These are phyloP conservation scores for Sogatella furcifera DNA, from an alignment of 1,140 invertebrate species.

Conservation along the genomic window DNA sequence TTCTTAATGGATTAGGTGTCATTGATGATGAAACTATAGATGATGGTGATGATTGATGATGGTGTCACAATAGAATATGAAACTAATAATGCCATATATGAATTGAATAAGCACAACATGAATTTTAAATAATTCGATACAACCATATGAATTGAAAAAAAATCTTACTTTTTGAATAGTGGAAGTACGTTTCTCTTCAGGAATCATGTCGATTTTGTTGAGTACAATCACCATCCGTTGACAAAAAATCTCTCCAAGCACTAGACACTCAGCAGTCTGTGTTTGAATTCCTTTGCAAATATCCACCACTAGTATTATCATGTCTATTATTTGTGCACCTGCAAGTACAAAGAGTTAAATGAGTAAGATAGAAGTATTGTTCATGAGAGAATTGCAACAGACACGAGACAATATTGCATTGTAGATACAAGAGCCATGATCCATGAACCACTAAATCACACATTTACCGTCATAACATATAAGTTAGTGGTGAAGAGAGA, in stretches of 20 bases:
- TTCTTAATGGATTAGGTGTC: too few species aligned
- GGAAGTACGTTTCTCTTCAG: slow-evolving; percentile 35
- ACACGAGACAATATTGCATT: too few species aligned
- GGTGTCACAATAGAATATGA: too few species aligned
- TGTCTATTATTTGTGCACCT: slow-evolving; percentile 64
- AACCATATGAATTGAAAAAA: too few species aligned
- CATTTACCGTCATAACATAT: too few species aligned
- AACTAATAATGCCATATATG: too few species aligned
- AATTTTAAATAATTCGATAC: too few species aligned
- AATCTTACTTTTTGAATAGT: slow-evolving; percentile 45
- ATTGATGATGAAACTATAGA: too few species aligned
- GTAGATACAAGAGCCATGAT: too few species aligned
- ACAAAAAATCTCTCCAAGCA: slow-evolving; percentile 59
- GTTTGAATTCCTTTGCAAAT: slow-evolving; percentile 66
- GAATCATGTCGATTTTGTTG: slow-evolving; percentile 62
- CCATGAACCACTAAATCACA: too few species aligned
- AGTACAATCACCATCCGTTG: slow-evolving; percentile 57
- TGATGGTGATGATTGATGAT: too few species aligned
- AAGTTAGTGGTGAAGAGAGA: too few species aligned
- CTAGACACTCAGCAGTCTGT: slow-evolving; percentile 68
- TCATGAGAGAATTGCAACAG: not conserved
- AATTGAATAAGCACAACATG: slow-evolving; percentile 6
- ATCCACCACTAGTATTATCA: slow-evolving; percentile 66
- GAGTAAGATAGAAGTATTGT: not conserved
- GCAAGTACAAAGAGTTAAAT: slow-evolving; percentile 10